A percentile compares a stretch with the other conserved stretches of the same genome.
phyloP scores from a whole-genome alignment of 2,888 invertebrate genomes.

The Patella caerulea region DNA sequence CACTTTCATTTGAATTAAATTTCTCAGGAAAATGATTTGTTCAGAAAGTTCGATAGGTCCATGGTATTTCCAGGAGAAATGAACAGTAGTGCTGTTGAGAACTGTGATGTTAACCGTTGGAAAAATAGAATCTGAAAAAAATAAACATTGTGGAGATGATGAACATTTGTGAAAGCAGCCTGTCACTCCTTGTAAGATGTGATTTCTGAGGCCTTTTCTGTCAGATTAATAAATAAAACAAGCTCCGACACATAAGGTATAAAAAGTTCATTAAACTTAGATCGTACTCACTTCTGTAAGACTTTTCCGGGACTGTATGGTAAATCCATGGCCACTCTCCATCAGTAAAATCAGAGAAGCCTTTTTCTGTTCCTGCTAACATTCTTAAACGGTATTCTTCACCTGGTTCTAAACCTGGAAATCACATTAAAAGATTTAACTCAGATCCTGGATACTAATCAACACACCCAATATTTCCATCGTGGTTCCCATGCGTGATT shows the following conservation, averaged over 20 bases:
- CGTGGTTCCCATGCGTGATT: too few relatives aligned
- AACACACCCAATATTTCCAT: too few relatives aligned
- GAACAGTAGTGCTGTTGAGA: constrained; percentile 15
- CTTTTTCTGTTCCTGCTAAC: constrained; percentile 74
- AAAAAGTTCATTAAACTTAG: too few relatives aligned
- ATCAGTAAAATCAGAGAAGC: constrained; percentile 73
- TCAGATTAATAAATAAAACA: too few relatives aligned
- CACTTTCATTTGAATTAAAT: constrained; percentile 1
- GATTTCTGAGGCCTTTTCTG: too few relatives aligned
- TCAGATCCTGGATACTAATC: too few relatives aligned
- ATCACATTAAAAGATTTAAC: too few relatives aligned
- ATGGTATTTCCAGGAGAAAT: constrained; percentile 11
- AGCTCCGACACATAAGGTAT: too few relatives aligned
- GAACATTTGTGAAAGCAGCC: too few relatives aligned
- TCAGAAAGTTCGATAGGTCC: background rate
- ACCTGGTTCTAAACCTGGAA: constrained; percentile 73
- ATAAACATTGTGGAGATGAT: background rate
- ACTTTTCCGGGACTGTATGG: constrained; percentile 25
- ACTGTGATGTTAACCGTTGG: constrained; percentile 12
- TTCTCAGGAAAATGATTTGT: constrained; percentile 18
- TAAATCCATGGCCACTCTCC: constrained; percentile 60
- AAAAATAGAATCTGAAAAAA: background rate
- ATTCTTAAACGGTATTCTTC: constrained; percentile 77
- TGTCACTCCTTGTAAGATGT: too few relatives aligned
- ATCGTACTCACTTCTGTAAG: background rate